phyloP scores from a whole-genome alignment of 2,797 vertebrate genomes.

The Centropyge bicolor region DNA sequence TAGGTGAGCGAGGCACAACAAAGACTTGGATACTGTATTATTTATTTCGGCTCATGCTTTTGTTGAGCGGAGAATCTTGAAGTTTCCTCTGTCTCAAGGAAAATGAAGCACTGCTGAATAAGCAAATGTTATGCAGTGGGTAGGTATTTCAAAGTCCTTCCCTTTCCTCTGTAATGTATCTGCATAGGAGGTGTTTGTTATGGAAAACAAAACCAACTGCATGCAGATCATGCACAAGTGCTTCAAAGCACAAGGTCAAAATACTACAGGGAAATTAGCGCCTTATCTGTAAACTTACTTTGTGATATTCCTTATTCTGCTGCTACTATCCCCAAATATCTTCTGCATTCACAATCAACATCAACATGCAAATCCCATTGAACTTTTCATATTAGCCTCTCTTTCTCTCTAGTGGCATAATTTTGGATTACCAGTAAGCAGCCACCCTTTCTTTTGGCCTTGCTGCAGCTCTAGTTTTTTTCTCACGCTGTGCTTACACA shows the following conservation, averaged over 20 bases:
- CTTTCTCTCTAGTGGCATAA: constrained; percentile 65
- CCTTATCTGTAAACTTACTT: constrained; percentile 75
- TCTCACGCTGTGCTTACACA: not conserved
- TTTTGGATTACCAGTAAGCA: constrained; percentile 72
- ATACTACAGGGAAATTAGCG: constrained; percentile 75
- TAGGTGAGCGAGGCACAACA: constrained; percentile 77
- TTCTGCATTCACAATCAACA: constrained; percentile 70
- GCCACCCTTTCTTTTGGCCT: constrained; percentile 57
- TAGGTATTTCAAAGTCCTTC: constrained; percentile 80
- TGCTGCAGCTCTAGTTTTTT: constrained; percentile 40
- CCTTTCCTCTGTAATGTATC: constrained; percentile 77
- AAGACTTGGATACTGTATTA: constrained; percentile 82
- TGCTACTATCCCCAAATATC: constrained; percentile 60
- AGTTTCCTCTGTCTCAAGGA: constrained; percentile 78
- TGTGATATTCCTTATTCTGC: constrained; percentile 72
- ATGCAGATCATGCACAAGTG: constrained; percentile 78
- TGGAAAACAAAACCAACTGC: constrained; percentile 79
- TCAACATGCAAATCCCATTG: constrained; percentile 76
- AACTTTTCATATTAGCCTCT: constrained; percentile 48
- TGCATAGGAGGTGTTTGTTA: constrained; percentile 78
- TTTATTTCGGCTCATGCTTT: constrained; percentile 82
- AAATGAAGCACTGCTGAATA: constrained; percentile 82
- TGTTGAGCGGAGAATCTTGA: constrained; percentile 76
- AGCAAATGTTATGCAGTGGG: constrained; percentile 81
- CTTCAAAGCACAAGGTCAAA: constrained; percentile 83